These are phyloP conservation scores for Synanthedon andrenaeformis DNA, from an alignment of 2,888 invertebrate species.

Conservation along the genomic window DNA sequence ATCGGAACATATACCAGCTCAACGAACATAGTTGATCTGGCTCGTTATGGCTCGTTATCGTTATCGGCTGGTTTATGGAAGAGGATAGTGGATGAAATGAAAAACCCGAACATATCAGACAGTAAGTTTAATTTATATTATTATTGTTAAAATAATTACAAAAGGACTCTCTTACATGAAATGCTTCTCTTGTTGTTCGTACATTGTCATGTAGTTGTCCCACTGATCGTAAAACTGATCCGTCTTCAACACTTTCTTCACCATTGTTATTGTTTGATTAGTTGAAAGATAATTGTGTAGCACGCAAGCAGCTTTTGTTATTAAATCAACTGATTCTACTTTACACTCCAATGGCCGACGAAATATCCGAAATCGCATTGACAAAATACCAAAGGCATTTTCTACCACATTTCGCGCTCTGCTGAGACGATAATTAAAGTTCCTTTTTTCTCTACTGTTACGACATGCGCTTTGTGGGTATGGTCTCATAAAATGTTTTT, in stretches of 20 bases:
- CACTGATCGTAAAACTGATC: slow-evolving; percentile 1
- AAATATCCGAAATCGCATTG: slow-evolving; percentile 3
- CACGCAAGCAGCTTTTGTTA: slow-evolving; percentile 1
- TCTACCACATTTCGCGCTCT: slow-evolving; percentile 1
- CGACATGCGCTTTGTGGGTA: slow-evolving; percentile 1
- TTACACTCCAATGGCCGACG: slow-evolving; percentile 4
- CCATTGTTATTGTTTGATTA: not conserved
- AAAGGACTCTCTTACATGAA: slow-evolving; percentile 2
- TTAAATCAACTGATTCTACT: slow-evolving; percentile 4
- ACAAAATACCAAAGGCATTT: not conserved
- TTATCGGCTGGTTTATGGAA: too few relatives aligned
- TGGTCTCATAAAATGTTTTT: not conserved
- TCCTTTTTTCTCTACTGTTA: slow-evolving; percentile 2
- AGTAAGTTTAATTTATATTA: too few relatives aligned
- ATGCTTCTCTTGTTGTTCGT: slow-evolving; percentile 3
- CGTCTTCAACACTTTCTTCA: slow-evolving; percentile 2
- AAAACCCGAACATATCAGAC: too few relatives aligned
- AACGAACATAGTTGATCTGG: too few relatives aligned
- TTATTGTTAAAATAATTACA: not conserved
- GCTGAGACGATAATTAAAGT: slow-evolving; percentile 1
- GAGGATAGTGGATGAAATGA: too few relatives aligned
- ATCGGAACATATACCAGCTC: too few relatives aligned
- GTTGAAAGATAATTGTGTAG: slow-evolving; percentile 3
- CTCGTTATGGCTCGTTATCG: too few relatives aligned
- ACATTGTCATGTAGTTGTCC: slow-evolving; percentile 1